A percentile compares a stretch with the other conserved stretches of the same genome.
Evolutionary conservation across 1,140 invertebrate species (phyloP).

Genomic region (Radopholus similis): DNA sequence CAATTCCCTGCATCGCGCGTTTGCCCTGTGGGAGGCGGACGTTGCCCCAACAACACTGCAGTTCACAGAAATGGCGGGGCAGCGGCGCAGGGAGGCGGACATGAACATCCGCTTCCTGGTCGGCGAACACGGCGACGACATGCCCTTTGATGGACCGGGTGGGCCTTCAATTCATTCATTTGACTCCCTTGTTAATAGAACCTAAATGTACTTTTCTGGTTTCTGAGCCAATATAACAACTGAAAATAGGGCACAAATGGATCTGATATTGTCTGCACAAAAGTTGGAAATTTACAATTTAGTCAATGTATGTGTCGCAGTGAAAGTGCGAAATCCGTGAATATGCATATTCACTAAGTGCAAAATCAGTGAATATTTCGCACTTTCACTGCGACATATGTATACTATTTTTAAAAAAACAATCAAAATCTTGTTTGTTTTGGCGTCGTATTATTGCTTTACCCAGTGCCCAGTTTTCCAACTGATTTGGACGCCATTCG

Average conservation of each 20-base stretch:
- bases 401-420: background rate
- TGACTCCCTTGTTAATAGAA: background rate
- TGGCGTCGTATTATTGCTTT: constrained; percentile 14
- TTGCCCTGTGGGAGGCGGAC: constrained; percentile 48
- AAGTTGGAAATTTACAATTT: no score
- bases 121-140: constrained; percentile 49
- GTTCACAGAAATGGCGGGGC: constrained; percentile 38
- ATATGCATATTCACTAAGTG: no score
- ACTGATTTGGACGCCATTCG: background rate
- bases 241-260: no score
- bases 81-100: constrained; percentile 1
- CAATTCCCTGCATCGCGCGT: constrained; percentile 54
- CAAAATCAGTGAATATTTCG: no score
- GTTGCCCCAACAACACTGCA: constrained; percentile 35
- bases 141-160: constrained; percentile 54
- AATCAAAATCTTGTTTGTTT: background rate
- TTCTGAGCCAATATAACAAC: no score
- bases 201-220: no score
- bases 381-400: no score
- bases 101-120: constrained; percentile 32
- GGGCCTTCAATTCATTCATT: background rate
- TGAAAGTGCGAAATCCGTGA: no score
- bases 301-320: no score
- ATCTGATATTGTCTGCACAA: no score
- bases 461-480: no score